Evolutionary conservation across 2,888 invertebrate genomes (phyloP).

Genomic region (Parasteatoda lunata): DNA sequence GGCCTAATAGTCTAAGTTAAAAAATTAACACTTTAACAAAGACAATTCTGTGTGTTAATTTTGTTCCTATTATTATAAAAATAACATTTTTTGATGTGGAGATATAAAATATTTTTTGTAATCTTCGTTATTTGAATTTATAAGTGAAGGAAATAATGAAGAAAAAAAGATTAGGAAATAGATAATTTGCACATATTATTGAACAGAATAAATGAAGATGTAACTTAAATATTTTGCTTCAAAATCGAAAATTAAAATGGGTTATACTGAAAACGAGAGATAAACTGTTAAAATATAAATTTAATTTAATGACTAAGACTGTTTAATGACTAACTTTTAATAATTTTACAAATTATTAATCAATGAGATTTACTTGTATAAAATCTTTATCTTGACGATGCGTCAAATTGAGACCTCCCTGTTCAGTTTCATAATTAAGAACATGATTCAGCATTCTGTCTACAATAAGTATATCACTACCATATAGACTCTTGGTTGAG

Average conservation of each 20-base stretch:
- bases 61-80: too few relatives aligned
- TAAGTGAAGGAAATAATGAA: background rate
- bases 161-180: background rate
- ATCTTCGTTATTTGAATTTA: background rate
- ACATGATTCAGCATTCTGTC: constrained; percentile 85
- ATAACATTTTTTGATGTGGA: too few relatives aligned
- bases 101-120: too few relatives aligned
- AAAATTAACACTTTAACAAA: too few relatives aligned
- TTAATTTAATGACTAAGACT: background rate
- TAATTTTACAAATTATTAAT: background rate
- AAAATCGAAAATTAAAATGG: background rate
- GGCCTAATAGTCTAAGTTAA: too few relatives aligned
- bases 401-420: constrained; percentile 90
- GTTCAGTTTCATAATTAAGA: constrained; percentile 85
- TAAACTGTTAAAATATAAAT: background rate
- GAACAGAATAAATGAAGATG: background rate
- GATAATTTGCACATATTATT: background rate
- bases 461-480: constrained; percentile 89
- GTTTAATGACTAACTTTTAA: background rate
- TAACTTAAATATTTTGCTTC: background rate
- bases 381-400: constrained; percentile 97
- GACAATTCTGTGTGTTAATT: too few relatives aligned
- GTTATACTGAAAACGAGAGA: background rate
- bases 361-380: constrained; percentile 77
- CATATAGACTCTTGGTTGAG: constrained; percentile 79